Percentiles rank a stretch among this genome's conserved stretches.
phyloP scores from a whole-genome alignment of 2,113 vertebrate genomes.

The Pygoscelis adeliae region DNA sequence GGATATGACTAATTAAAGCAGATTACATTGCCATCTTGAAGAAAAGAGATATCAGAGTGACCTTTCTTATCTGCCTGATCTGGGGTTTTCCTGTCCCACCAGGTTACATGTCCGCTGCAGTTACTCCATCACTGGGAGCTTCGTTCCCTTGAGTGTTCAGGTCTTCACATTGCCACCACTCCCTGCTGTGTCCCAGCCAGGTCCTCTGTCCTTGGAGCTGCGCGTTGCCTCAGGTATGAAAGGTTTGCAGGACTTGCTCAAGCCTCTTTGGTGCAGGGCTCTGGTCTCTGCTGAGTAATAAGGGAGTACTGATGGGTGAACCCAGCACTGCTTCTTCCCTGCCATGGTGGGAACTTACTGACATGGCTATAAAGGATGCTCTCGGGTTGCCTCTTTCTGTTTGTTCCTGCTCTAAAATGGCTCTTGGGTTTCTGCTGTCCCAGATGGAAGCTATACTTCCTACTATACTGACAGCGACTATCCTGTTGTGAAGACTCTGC shows the following conservation, averaged over 20 bases:
- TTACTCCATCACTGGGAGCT: constrained; percentile 1
- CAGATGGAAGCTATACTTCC: constrained; percentile 70
- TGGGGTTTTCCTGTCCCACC: neutral
- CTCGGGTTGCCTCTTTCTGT: neutral
- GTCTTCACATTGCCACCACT: constrained; percentile 13
- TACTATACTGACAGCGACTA: constrained; percentile 65
- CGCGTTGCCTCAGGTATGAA: constrained; percentile 55
- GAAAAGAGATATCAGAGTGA: neutral
- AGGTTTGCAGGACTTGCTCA: neutral
- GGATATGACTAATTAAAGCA: neutral
- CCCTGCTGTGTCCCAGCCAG: constrained; percentile 2
- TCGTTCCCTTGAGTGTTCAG: constrained; percentile 15
- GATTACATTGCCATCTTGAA: neutral
- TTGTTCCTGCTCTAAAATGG: neutral
- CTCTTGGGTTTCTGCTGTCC: neutral
- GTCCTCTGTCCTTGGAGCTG: constrained; percentile 64
- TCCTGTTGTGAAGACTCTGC: constrained; percentile 67
- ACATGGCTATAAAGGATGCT: neutral
- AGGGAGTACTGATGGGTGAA: neutral
- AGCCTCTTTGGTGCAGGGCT: neutral
- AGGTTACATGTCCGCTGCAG: constrained; percentile 62
- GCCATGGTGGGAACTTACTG: neutral
- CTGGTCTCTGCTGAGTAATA: neutral
- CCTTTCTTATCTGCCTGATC: neutral
- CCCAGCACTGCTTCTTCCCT: neutral